Conservation (phyloP, 2,113 vertebrate species). For the Coregonus clupeaformis region DNA sequence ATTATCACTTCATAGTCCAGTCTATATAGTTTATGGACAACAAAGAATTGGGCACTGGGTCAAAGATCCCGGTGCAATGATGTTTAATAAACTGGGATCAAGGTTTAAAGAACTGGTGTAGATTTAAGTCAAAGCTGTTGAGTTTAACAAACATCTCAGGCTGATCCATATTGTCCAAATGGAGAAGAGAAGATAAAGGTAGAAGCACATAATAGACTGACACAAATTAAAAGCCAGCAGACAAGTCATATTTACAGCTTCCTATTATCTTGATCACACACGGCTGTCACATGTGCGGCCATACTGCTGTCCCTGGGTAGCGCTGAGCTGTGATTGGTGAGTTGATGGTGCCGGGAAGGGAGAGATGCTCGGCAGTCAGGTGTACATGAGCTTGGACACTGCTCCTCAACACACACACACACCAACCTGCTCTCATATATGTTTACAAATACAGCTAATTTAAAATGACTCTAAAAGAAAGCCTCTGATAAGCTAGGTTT, state of each 20-base stretch:
- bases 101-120: no score
- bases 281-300: background rate
- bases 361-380: background rate
- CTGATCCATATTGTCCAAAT: background rate
- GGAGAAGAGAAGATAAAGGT: background rate
- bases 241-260: background rate
- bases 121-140: no score
- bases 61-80: background rate
- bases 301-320: background rate
- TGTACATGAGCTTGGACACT: background rate
- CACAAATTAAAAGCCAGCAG: background rate
- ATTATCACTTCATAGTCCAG: no score
- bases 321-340: conserved; percentile 6
- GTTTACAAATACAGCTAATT: background rate
- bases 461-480: background rate
- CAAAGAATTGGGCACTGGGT: background rate
- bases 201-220: background rate
- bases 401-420: background rate
- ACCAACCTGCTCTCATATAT: background rate
- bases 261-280: background rate
- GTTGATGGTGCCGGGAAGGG: background rate
- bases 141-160: background rate
- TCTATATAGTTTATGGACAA: background rate
- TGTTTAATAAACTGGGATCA: background rate
- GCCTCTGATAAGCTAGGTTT: no score